Percentiles rank a stretch among this genome's conserved stretches.
phyloP scores from a whole-genome alignment of 1,140 invertebrate species.

The Zaprionus camerounensis region DNA sequence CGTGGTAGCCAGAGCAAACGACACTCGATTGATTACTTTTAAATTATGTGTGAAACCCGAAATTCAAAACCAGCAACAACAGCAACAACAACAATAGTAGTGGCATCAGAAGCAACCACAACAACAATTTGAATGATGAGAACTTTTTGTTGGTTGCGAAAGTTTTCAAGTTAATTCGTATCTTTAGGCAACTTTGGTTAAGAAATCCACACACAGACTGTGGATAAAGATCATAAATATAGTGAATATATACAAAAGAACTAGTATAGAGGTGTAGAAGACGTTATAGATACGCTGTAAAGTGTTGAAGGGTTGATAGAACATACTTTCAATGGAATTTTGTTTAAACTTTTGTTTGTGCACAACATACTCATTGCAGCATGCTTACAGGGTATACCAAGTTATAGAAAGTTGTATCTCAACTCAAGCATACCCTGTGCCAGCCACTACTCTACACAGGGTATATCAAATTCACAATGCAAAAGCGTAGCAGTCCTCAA shows the following conservation, averaged over 20 bases:
- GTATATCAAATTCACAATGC: slow-evolving; percentile 25
- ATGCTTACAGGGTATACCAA: background rate
- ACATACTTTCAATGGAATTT: background rate
- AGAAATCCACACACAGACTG: slow-evolving; percentile 16
- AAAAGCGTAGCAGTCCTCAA: slow-evolving; percentile 11
- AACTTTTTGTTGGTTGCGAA: slow-evolving; percentile 38
- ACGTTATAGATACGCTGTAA: background rate
- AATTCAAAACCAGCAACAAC: slow-evolving; percentile 33
- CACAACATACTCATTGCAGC: too few relatives aligned
- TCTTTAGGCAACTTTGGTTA: slow-evolving; percentile 47
- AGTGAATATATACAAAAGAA: slow-evolving; percentile 8
- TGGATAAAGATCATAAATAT: slow-evolving; percentile 25
- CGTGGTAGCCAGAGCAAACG: slow-evolving; percentile 8
- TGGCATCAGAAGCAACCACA: slow-evolving; percentile 6
- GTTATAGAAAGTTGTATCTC: background rate
- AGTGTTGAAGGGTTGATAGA: background rate
- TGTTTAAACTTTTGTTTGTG: too few relatives aligned
- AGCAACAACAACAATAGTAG: slow-evolving; percentile 1
- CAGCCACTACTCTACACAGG: background rate
- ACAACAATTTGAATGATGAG: slow-evolving; percentile 21
- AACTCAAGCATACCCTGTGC: background rate
- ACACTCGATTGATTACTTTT: slow-evolving; percentile 55
- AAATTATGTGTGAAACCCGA: slow-evolving; percentile 72
- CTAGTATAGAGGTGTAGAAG: background rate
- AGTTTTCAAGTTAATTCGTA: slow-evolving; percentile 66